phyloP scores from a whole-genome alignment of 2,797 vertebrate species.

The Falco berigora region DNA sequence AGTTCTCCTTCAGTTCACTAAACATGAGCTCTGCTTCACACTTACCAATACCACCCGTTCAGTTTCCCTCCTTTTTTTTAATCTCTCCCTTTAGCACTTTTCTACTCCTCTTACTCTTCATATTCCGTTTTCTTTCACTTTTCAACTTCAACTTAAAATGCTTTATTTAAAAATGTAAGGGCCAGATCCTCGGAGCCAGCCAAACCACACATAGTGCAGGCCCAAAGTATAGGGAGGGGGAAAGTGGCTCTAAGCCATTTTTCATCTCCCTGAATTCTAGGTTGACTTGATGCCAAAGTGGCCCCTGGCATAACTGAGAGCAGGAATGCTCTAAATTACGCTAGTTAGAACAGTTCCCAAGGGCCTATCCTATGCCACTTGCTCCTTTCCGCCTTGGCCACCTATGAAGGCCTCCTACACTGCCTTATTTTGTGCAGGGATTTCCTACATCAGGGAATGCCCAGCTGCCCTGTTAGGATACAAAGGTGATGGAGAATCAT shows the following conservation, averaged over 20 bases:
- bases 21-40: neutral
- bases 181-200: slow-evolving; percentile 41
- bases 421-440: slow-evolving; percentile 42
- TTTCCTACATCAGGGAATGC: slow-evolving; percentile 53
- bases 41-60: slow-evolving; percentile 6
- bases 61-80: neutral
- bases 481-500: slow-evolving; percentile 54
- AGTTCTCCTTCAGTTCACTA: neutral
- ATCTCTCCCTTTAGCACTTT: slow-evolving; percentile 7
- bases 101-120: slow-evolving; percentile 18
- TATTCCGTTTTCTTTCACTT: slow-evolving; percentile 2
- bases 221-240: slow-evolving; percentile 1
- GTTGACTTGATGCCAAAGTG: slow-evolving; percentile 63
- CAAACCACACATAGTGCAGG: slow-evolving; percentile 59
- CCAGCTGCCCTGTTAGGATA: slow-evolving; percentile 45
- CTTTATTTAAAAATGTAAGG: slow-evolving; percentile 34
- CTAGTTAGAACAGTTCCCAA: slow-evolving; percentile 60
- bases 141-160: slow-evolving; percentile 24
- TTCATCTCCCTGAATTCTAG: slow-evolving; percentile 59
- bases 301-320: slow-evolving; percentile 62
- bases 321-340: slow-evolving; percentile 60
- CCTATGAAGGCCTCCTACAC: slow-evolving; percentile 63
- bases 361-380: slow-evolving; percentile 65
- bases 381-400: slow-evolving; percentile 53
- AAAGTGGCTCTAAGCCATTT: slow-evolving; percentile 56